Base-by-base conservation (phyloP, 2,888 invertebrate genomes). In the Clitarchus hookeri region DNA sequence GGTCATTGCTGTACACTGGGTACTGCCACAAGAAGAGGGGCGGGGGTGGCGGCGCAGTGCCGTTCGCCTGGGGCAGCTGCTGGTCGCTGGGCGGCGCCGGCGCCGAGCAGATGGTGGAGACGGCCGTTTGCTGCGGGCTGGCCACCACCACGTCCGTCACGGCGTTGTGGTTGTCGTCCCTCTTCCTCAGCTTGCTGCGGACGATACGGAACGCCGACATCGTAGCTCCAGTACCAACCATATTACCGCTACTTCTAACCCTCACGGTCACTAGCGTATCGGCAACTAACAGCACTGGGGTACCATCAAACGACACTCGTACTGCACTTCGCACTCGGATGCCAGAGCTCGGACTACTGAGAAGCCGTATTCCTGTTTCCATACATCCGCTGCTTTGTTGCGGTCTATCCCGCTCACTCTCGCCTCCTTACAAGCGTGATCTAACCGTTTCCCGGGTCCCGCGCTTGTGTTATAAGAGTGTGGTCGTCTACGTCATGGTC, bases 141-240 rank as follows among this genome's bases (percentile, higher is more conserved):
- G 78, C 82, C 53, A 53, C 26, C 16, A 65, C 83, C 86, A 84
- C 77, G 87, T 80, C 12, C 86, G 87, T 84, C 44, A 77, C 83
- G 84, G 54, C 44, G 84, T 77, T 83, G 54, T 79, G 86, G 92
- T 95, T 94, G 91, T 96, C 96, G 92, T 97, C 96, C 90, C 96
- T 94, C 93, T 97, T 97, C 91, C 96, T 94, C 93, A 97, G 94
- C 94, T 97, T 97, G 93, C 96, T 97, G 95, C 96, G 96, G 93
- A 97, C 96, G 95, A 97, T 95, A 93, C 96, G 96, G 92, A 97
- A 96, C 92, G 96, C 96, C 93, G 96, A 94, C 91, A 96, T 96
- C 25, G 89, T 87, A 92, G 96, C 96, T 93, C 96, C 96, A 93
- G 94, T 96, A 92, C 96, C 96, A 92, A 96, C 96, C 96, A 96